Evolutionary conservation across 2,797 vertebrate genomes (phyloP).

Genomic region (Rhinichthys osculus): DNA sequence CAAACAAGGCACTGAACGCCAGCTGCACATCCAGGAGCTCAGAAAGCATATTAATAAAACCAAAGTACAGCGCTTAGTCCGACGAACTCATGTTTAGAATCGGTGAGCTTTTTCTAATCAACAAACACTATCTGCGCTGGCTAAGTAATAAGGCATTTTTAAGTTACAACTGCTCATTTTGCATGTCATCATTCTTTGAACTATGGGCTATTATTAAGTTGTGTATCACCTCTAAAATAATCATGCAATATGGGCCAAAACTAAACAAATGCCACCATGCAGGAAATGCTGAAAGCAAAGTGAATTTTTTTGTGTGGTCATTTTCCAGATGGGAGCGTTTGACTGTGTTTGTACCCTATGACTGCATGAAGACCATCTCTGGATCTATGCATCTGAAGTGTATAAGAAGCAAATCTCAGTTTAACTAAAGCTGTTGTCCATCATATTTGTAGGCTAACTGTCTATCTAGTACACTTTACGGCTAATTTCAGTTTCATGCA

Average conservation of each 20-base stretch:
- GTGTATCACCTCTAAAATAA: background rate
- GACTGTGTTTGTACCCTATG: conserved; percentile 70
- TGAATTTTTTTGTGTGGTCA: background rate
- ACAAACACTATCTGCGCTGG: background rate
- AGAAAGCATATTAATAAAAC: background rate
- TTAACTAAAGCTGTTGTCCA: conserved; percentile 62
- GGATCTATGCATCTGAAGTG: background rate
- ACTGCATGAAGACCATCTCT: conserved; percentile 13
- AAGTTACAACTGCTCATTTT: background rate
- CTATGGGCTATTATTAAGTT: conserved; percentile 1
- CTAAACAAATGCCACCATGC: background rate
- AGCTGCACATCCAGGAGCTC: background rate
- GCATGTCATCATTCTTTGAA: background rate
- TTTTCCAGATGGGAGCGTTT: conserved; percentile 67
- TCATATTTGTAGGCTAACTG: background rate
- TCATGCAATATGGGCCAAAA: background rate
- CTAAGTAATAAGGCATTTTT: background rate
- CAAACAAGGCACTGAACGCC: conserved; percentile 36
- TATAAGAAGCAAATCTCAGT: background rate
- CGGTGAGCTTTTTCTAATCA: conserved; percentile 62
- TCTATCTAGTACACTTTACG: background rate
- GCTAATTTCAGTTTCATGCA: background rate
- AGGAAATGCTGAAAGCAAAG: background rate
- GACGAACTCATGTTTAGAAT: conserved; percentile 65
- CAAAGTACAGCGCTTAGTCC: too few species aligned